A percentile compares a stretch with the other conserved stretches of the same genome.
Evolutionary conservation across 2,888 invertebrate genomes (phyloP).

Genomic region (Andrena fulva): DNA sequence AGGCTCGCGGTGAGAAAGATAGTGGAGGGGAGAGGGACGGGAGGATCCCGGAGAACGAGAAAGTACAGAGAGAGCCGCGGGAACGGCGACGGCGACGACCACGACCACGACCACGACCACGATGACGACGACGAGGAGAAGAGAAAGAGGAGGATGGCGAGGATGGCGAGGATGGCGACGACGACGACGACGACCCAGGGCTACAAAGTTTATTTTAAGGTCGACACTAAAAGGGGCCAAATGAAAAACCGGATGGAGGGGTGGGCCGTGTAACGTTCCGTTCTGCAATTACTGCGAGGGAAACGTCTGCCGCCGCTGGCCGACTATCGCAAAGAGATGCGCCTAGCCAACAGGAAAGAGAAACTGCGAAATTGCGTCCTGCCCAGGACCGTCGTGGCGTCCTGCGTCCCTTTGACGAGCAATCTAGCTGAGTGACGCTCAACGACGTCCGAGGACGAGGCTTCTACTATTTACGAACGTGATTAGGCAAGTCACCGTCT

Average conservation of each 20-base stretch:
- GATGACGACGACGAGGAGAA: neutral
- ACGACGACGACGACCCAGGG: conserved; percentile 45
- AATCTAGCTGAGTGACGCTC: conserved; percentile 19
- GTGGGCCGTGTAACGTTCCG: conserved; percentile 56
- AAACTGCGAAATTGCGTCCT: conserved; percentile 7
- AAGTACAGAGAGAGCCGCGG: conserved; percentile 15
- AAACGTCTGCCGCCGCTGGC: conserved; percentile 36
- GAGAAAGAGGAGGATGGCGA: conserved; percentile 11
- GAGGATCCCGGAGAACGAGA: conserved; percentile 10
- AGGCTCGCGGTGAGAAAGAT: conserved; percentile 42
- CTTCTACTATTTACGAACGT: neutral
- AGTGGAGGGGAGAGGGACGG: neutral
- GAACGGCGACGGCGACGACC: conserved; percentile 1
- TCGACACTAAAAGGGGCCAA: conserved; percentile 74
- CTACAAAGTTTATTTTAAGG: conserved; percentile 77
- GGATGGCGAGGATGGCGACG: conserved; percentile 28
- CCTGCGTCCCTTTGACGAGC: conserved; percentile 28
- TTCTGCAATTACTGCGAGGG: conserved; percentile 70
- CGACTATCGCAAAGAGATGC: conserved; percentile 26
- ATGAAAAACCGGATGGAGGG: conserved; percentile 73
- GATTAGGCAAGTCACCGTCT: too few species aligned
- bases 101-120: neutral
- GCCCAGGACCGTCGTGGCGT: neutral
- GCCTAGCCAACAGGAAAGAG: conserved; percentile 21
- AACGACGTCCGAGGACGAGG: neutral